phyloP scores from a whole-genome alignment of 2,888 invertebrate species.

The Xestoiulus laeticollis region DNA sequence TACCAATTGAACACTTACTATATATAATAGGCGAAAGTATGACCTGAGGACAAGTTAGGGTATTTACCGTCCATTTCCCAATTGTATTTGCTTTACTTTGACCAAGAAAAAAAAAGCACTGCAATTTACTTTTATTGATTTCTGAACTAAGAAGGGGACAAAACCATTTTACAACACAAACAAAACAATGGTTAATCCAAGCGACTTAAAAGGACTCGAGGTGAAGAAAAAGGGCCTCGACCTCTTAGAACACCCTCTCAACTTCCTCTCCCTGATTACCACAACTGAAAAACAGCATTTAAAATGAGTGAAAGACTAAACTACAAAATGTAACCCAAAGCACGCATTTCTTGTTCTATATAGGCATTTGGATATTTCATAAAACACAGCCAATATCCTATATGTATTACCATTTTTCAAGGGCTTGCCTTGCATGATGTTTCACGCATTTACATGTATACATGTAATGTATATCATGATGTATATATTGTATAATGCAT shows the following conservation, averaged over 20 bases:
- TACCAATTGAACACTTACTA: not conserved
- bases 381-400: not conserved
- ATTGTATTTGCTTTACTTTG: not conserved
- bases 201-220: not conserved
- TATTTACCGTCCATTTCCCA: not conserved
- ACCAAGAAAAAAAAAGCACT: not conserved
- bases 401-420: not conserved
- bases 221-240: constrained; percentile 29
- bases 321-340: not conserved
- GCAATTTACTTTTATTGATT: constrained; percentile 32
- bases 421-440: not conserved
- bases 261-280: not conserved
- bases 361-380: not conserved
- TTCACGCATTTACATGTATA: not conserved
- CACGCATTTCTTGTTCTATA: not conserved
- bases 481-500: too few species aligned
- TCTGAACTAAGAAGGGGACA: not conserved
- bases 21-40: not conserved
- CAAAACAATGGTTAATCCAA: not conserved
- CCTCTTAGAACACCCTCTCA: not conserved
- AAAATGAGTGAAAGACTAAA: not conserved
- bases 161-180: not conserved
- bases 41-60: not conserved
- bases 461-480: too few species aligned
- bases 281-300: not conserved